Conservation (phyloP, 2,888 invertebrate species). For the Hirtodrosophila trivittata region DNA sequence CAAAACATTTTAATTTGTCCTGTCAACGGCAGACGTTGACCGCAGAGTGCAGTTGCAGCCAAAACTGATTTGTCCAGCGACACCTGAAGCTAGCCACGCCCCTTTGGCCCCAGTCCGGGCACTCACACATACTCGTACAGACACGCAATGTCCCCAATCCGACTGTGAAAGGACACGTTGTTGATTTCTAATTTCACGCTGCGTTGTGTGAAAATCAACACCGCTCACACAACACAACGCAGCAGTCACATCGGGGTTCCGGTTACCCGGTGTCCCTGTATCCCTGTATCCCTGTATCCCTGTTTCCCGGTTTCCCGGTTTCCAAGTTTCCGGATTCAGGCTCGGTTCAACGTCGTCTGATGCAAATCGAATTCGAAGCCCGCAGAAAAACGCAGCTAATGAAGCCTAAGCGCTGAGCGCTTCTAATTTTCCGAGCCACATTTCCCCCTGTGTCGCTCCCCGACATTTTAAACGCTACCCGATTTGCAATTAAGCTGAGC, state of each 20-base stretch:
- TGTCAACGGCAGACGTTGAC: conserved; percentile 76
- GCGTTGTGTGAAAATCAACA: conserved; percentile 80
- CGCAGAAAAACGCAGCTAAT: conserved; percentile 74
- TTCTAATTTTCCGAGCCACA: neutral
- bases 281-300: conserved; percentile 7
- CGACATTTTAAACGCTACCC: too few species aligned
- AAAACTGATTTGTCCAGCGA: conserved; percentile 55
- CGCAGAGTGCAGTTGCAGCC: conserved; percentile 43
- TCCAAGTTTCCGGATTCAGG: conserved; percentile 6
- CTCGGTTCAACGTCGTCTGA: conserved; percentile 12
- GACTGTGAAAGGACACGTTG: conserved; percentile 59
- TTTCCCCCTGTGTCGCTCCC: neutral
- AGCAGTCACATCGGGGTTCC: conserved; percentile 8
- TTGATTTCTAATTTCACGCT: conserved; percentile 80
- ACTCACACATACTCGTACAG: conserved; percentile 5
- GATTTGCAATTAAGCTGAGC: conserved; percentile 3
- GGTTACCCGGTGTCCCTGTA: neutral
- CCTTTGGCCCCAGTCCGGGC: neutral
- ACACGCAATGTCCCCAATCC: conserved; percentile 13
- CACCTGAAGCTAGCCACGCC: conserved; percentile 59
- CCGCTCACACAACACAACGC: conserved; percentile 76
- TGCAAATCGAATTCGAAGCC: conserved; percentile 54
- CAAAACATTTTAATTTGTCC: conserved; percentile 80
- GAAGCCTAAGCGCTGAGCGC: conserved; percentile 47
- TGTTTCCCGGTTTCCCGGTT: neutral